These are phyloP conservation scores for Coleophora flavipennella DNA, from an alignment of 2,888 invertebrate genomes.

Conservation along the genomic window DNA sequence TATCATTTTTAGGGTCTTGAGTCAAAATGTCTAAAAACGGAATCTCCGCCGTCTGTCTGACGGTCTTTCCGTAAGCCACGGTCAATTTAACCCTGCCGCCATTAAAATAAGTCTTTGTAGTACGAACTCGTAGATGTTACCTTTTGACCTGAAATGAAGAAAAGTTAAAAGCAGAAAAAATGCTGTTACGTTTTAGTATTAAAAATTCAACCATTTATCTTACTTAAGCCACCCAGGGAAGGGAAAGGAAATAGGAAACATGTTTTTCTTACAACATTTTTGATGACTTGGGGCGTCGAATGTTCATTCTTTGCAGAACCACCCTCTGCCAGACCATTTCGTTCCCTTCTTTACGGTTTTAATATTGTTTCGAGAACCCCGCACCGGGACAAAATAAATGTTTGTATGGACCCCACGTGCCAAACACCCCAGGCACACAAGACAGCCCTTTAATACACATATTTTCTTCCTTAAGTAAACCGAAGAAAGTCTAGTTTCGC, in stretches of 20 bases:
- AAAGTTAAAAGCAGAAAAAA: no score
- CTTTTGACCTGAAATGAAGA: no score
- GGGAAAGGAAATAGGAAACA: conserved; percentile 16
- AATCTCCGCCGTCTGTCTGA: no score
- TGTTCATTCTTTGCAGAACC: conserved; percentile 43
- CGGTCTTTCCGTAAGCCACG: no score
- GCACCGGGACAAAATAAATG: conserved; percentile 48
- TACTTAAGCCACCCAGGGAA: not conserved
- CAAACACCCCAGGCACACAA: conserved; percentile 4
- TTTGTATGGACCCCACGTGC: conserved; percentile 38
- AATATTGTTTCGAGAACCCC: conserved; percentile 50
- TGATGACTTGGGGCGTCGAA: conserved; percentile 34
- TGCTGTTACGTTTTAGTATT: not conserved
- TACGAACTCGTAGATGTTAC: no score
- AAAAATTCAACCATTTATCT: conserved; percentile 5
- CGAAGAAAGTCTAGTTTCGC: no score
- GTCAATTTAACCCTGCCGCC: no score
- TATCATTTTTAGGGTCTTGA: no score
- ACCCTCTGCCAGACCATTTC: conserved; percentile 27
- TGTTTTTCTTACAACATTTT: conserved; percentile 27
- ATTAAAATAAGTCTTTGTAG: no score
- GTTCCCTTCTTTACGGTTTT: conserved; percentile 45
- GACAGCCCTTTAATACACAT: no score
- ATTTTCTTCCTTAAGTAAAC: no score
- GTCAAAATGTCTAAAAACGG: no score